Evolutionary conservation across 2,888 invertebrate genomes (phyloP).

Genomic region (Ischnus inquisitorius): DNA sequence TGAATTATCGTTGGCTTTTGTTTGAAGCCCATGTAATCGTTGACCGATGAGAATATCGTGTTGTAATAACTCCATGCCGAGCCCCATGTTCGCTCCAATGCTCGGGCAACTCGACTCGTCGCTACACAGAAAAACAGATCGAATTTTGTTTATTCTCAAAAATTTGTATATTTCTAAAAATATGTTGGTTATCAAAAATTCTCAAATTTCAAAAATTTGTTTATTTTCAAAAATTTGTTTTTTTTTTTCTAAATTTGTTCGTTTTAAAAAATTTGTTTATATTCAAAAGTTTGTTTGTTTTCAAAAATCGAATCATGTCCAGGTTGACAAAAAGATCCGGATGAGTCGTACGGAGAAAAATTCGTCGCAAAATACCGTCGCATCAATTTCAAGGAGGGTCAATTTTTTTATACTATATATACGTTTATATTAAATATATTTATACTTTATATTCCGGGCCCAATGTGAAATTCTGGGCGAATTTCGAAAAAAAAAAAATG

Average conservation of each 20-base stretch:
- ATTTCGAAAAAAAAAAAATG: no score
- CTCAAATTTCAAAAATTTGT: no score
- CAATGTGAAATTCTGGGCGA: no score
- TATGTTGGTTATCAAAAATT: neutral
- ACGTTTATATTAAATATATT: no score
- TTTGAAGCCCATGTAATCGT: slow-evolving; percentile 22
- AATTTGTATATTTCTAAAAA: neutral
- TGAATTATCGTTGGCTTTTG: slow-evolving; percentile 29
- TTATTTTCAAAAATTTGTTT: no score
- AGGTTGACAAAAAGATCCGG: no score
- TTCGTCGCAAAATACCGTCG: neutral
- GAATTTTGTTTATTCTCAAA: neutral
- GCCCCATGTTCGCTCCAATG: slow-evolving; percentile 24
- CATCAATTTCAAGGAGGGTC: neutral
- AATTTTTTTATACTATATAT: no score
- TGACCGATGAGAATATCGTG: slow-evolving; percentile 25
- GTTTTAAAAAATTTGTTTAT: no score
- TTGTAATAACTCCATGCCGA: slow-evolving; percentile 41
- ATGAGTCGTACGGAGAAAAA: neutral
- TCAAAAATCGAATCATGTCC: no score
- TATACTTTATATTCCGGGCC: no score
- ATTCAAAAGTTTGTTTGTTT: no score
- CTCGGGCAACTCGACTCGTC: slow-evolving; percentile 14
- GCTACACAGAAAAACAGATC: neutral
- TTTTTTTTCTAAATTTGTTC: no score